These are phyloP conservation scores for Lagodon rhomboides DNA, from an alignment of 2,797 vertebrate genomes.

Conservation along the genomic window DNA sequence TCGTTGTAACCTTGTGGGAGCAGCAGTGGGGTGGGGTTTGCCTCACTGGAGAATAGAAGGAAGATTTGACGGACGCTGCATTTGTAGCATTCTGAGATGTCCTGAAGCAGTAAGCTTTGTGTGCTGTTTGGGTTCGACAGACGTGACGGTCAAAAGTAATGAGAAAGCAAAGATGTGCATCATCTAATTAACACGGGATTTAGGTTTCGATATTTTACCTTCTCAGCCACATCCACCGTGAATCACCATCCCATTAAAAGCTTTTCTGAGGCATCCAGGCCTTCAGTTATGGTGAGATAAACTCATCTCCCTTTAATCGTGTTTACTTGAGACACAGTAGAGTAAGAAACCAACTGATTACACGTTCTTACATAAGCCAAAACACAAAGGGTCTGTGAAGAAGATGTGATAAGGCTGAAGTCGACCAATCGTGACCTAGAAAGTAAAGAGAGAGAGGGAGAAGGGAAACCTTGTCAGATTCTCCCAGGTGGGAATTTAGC, in stretches of 20 bases:
- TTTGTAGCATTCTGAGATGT: conserved; percentile 9
- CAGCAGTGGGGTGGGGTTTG: conserved; percentile 21
- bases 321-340: conserved; percentile 34
- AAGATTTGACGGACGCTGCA: conserved; percentile 5
- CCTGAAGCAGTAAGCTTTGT: background rate
- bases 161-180: conserved; percentile 35
- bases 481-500: conserved; percentile 63
- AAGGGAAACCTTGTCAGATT: conserved; percentile 45
- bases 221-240: conserved; percentile 33
- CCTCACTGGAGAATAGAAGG: conserved; percentile 15
- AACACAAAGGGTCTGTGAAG: conserved; percentile 41
- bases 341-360: conserved; percentile 61
- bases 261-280: conserved; percentile 16
- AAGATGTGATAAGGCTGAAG: conserved; percentile 47
- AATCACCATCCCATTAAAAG: conserved; percentile 43
- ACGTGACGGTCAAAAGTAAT: conserved; percentile 31
- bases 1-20: conserved; percentile 30
- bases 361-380: conserved; percentile 60
- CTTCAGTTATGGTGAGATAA: conserved; percentile 49
- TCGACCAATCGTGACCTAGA: conserved; percentile 62
- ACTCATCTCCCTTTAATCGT: conserved; percentile 49
- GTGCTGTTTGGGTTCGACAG: conserved; percentile 34
- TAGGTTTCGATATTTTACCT: conserved; percentile 26
- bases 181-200: conserved; percentile 57
- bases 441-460: conserved; percentile 48